Percentiles rank a stretch among this genome's conserved stretches.
Evolutionary conservation across 2,797 vertebrate genomes (phyloP).

Genomic region (Botia kubotai): DNA sequence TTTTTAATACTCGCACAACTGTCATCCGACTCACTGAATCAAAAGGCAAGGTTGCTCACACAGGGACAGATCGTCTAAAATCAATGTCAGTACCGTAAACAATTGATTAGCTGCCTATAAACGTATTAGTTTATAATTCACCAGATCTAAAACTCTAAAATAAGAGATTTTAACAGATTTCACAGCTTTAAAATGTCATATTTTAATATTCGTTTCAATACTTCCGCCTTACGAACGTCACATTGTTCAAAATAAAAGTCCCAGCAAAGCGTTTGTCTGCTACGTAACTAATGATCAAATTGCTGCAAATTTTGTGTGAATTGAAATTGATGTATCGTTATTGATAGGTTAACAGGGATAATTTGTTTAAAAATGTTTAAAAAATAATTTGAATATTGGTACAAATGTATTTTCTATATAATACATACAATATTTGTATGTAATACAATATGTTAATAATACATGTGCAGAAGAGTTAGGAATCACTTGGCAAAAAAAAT

Average conservation of each 20-base stretch:
- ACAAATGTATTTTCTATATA: no score
- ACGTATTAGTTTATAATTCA: not conserved
- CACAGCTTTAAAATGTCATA: not conserved
- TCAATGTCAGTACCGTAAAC: not conserved
- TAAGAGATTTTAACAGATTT: not conserved
- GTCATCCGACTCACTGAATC: not conserved
- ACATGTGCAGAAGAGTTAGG: no score
- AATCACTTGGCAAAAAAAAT: no score
- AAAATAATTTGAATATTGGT: no score
- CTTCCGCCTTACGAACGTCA: conserved; percentile 7
- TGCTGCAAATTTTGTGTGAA: no score
- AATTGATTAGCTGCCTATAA: not conserved
- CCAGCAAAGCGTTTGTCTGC: not conserved
- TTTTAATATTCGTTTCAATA: conserved; percentile 10
- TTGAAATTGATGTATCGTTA: no score
- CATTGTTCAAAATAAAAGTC: conserved; percentile 33
- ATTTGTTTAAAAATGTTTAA: no score
- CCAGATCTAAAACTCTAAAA: not conserved
- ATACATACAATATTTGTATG: no score
- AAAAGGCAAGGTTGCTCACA: not conserved
- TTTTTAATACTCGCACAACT: not conserved
- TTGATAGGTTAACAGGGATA: no score
- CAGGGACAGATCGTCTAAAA: not conserved
- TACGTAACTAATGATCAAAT: not conserved
- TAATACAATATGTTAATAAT: no score